These are phyloP conservation scores for Pseudonaja textilis DNA, from an alignment of 2,113 vertebrate genomes.

Conservation along the genomic window DNA sequence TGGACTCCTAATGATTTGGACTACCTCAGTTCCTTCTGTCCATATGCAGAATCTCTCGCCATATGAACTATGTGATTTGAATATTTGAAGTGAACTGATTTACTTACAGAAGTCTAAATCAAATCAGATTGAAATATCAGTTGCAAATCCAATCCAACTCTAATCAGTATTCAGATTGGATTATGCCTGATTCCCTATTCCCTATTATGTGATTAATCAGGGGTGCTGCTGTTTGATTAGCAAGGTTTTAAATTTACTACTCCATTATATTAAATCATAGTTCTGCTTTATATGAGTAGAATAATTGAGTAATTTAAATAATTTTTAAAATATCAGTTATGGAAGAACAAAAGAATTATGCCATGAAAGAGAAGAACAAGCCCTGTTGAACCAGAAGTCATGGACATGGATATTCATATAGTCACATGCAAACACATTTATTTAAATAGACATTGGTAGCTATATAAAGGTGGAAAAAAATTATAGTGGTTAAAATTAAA, in stretches of 20 bases:
- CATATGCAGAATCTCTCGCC: not conserved
- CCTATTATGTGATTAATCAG: not conserved
- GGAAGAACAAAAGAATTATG: not conserved
- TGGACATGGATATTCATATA: not conserved
- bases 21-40: not conserved
- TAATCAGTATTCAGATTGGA: not conserved
- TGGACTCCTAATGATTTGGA: not conserved
- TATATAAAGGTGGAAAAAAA: slow-evolving; percentile 1
- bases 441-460: not conserved
- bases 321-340: not conserved
- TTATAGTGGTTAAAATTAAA: not conserved
- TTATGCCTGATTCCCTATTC: not conserved
- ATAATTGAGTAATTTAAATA: not conserved
- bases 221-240: not conserved
- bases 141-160: not conserved
- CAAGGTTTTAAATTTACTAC: not conserved
- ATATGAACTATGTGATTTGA: not conserved
- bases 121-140: not conserved
- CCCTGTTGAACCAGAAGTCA: not conserved
- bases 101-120: not conserved
- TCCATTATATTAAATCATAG: not conserved
- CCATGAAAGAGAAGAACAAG: not conserved
- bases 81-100: not conserved
- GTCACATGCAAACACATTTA: not conserved
- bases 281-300: not conserved